Base-by-base conservation (phyloP, 2,888 invertebrate genomes). In the Amorpha juglandis region DNA sequence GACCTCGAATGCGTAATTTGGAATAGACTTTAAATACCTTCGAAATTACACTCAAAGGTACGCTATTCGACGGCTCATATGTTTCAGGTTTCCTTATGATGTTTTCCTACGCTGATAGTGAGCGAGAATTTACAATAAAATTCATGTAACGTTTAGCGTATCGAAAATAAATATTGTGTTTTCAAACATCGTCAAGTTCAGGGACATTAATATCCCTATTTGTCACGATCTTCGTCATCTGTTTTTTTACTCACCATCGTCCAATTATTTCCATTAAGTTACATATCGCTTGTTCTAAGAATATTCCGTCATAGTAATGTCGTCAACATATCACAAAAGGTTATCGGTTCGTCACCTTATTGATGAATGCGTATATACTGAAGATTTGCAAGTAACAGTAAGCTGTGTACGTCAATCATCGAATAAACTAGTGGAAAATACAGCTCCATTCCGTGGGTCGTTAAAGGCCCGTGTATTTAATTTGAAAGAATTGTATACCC, bases 341-440 rank as follows among this genome's bases (percentile, higher is more conserved):
- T 38, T 58, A 58, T 58, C 58, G 27, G 1, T 21, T 62, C 63
- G 58, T 68, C 67, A 63, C 16, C 48, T 38, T 58, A 11, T 16
- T 35, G 35, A 55, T 19, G 50, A 19, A 27, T 27, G 19, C n/a
- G 8, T 8, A 38, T 52, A 35, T 52, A 27, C 1, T 42, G 42
- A 33, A 6, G 19, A 38, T 19, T 38, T 58, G 42, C 58, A 58
- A 42, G 58, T 58, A 58, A 58, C 42, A 58, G 58, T 42, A 58
- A 19, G 42, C 58, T 38, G 12, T 19, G 38, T 58, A 58, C 58
- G 58, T 58, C 58, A 42, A 42, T 19, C 4, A 19, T 16, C 42
- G 42, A 42, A 19, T 42, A 58, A 21, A 42, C 38, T 42, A 38
- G 16, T 58, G 58, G 58, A 42, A 42, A 38, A 58, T 42, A 58